A percentile compares a stretch with the other conserved stretches of the same genome.
These are phyloP conservation scores for Ischnura elegans DNA, from an alignment of 2,888 invertebrate species.

Conservation along the genomic window DNA sequence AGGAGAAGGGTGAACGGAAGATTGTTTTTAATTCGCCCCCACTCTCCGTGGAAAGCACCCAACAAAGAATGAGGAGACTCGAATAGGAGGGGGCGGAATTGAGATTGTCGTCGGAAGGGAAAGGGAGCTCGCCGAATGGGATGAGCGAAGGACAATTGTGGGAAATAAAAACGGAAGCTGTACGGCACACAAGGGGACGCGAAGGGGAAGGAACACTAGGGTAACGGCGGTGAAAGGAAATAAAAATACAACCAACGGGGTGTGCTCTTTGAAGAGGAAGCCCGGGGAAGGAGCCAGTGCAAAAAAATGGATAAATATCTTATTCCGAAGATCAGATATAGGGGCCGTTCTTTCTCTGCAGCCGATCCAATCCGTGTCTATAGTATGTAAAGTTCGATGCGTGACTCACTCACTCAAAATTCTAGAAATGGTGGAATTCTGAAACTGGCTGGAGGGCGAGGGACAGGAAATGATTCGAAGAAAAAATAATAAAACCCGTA, in stretches of 20 bases:
- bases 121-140: not conserved
- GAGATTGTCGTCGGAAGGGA: no score
- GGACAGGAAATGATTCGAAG: no score
- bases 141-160: not conserved
- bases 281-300: not conserved
- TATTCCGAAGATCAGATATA: not conserved
- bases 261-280: not conserved
- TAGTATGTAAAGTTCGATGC: no score
- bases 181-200: not conserved
- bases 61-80: not conserved
- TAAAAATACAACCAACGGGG: not conserved
- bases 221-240: not conserved
- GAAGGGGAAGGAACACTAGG: no score
- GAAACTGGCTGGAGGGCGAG: no score
- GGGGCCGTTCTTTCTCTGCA: not conserved
- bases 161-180: slow-evolving; percentile 15
- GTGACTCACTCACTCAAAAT: no score
- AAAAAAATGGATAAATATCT: not conserved
- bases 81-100: not conserved
- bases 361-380: no score
- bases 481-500: no score
- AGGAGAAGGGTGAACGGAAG: not conserved
- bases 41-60: not conserved
- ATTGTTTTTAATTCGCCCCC: not conserved
- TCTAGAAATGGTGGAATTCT: no score